Conservation (phyloP, 2,888 invertebrate species). For the Bugulina stolonifera region DNA sequence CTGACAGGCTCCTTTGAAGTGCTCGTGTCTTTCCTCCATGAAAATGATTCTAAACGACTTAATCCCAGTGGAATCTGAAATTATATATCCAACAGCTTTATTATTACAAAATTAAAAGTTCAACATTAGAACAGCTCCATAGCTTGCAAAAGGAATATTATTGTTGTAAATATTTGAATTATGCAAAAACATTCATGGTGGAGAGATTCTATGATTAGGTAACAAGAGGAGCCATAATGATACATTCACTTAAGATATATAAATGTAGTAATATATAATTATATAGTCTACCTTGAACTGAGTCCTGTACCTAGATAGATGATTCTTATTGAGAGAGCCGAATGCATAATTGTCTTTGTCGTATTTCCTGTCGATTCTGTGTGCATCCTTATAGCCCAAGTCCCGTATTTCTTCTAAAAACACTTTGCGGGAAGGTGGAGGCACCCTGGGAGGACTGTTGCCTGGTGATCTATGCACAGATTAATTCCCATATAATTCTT, state of each 20-base stretch:
- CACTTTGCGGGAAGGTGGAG: slow-evolving; percentile 32
- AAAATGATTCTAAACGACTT: neutral
- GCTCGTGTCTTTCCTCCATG: neutral
- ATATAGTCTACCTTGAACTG: neutral
- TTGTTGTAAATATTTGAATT: too few relatives aligned
- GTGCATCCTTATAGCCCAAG: slow-evolving; percentile 40
- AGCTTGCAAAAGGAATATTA: too few relatives aligned
- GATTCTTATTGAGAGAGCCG: slow-evolving; percentile 44
- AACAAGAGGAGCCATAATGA: too few relatives aligned
- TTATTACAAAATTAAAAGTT: too few relatives aligned
- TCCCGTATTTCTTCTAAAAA: slow-evolving; percentile 42
- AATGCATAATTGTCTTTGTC: slow-evolving; percentile 47
- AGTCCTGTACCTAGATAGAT: slow-evolving; percentile 41
- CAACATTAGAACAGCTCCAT: too few relatives aligned
- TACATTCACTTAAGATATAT: too few relatives aligned
- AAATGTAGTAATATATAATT: too few relatives aligned
- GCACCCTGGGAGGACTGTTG: neutral
- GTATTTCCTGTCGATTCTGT: slow-evolving; percentile 41
- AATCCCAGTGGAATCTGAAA: neutral
- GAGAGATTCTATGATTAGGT: too few relatives aligned
- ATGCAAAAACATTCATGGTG: too few relatives aligned
- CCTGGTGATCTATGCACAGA: neutral
- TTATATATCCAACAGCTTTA: too few relatives aligned
- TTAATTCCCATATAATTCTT: too few relatives aligned
- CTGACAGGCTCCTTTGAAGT: neutral